These are phyloP conservation scores for Hydrolagus colliei DNA, from an alignment of 2,797 vertebrate genomes.

Conservation along the genomic window DNA sequence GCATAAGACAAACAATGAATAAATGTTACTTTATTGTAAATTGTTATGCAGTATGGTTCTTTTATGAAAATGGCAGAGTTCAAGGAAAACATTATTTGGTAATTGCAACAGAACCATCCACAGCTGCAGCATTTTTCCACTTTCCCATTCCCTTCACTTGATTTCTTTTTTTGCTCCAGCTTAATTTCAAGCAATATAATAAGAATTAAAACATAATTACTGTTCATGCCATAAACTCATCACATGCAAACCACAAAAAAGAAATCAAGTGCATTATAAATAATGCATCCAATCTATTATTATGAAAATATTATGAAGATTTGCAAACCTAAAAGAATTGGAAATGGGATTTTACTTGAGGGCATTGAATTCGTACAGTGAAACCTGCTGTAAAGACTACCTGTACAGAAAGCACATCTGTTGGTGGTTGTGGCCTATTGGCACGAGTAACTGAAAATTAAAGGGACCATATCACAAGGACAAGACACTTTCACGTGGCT, in stretches of 20 bases:
- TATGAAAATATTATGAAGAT: not conserved
- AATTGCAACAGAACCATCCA: not conserved
- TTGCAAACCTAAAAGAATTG: not conserved
- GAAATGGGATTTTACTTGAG: not conserved
- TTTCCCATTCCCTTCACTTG: not conserved
- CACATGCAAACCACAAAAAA: not conserved
- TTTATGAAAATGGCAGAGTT: not conserved
- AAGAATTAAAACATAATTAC: not conserved
- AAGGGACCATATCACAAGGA: not conserved
- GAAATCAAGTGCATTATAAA: slow-evolving; percentile 4
- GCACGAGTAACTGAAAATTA: not conserved
- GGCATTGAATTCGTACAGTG: not conserved
- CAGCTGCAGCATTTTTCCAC: not conserved
- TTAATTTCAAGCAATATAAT: slow-evolving; percentile 8
- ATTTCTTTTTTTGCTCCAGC: not conserved
- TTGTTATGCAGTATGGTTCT: not conserved
- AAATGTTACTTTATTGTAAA: not conserved
- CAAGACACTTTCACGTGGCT: not conserved
- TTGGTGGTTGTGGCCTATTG: not conserved
- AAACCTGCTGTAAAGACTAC: not conserved
- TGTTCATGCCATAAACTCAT: slow-evolving; percentile 13
- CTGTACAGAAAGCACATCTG: not conserved
- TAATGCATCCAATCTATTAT: not conserved
- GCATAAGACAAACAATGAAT: slow-evolving; percentile 3
- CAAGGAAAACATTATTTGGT: not conserved